Base-by-base conservation (phyloP, 2,113 vertebrate species). In the Cyanoramphus novaezelandiae region DNA sequence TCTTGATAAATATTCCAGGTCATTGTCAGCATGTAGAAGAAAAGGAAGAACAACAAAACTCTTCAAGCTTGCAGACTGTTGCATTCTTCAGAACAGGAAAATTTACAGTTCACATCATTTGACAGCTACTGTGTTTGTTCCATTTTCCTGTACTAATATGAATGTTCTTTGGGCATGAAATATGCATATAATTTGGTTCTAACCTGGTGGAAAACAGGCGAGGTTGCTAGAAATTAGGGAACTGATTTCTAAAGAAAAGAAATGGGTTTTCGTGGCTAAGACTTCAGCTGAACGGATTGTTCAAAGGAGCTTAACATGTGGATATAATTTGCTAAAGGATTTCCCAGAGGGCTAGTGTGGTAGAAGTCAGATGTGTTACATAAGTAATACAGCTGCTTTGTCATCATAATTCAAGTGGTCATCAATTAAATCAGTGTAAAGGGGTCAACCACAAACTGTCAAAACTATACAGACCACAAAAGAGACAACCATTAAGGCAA, bases 271-370 rank as follows among this genome's bases (percentile, higher is more conserved):
- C 28, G 64, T 95, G 65, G 41, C 33, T 94, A 79, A 65, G 47
- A 13, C 23, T 80, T 69, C 75, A 94, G 67, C 17, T 76, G 65
- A 90, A 94, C 67, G 41, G 76, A 82, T 86, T 95, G 64, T 69
- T 93, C 87, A 96, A 92, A 92, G 82, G 69, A 87, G 85, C 71
- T 94, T 94, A 94, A 88, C 74, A 82, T 72, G 76, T 81, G 74
- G 65, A 60, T 70, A 70, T 81, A 93, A 89, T 93, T 95, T 91
- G 63, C n/a, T 89, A 25, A 92, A 90, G 79, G 90, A 93, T 95
- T 96, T 96, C 93, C 67, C 93, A 72, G 92, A 88, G 57, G 39
- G 39, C 18, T 88, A 87, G 63, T 68, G 78, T 82, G 65, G 64
- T 78, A 82, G 85, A 91, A 96, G 77, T 95, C 68, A 90, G 74